Evolutionary conservation across 2,113 vertebrate genomes (phyloP).

Genomic region (Genyomyrus donnyi): DNA sequence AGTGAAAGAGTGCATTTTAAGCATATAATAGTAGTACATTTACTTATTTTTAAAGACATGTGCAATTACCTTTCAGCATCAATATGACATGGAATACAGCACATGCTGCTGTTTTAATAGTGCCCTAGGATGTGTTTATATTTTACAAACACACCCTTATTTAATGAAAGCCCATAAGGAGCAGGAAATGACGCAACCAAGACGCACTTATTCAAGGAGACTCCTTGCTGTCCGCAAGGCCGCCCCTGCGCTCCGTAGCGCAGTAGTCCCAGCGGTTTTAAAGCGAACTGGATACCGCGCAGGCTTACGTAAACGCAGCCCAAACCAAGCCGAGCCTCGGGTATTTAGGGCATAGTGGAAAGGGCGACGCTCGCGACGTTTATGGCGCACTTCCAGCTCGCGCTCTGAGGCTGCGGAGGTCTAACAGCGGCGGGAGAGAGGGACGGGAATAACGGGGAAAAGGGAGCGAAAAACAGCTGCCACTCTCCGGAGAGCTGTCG

Average conservation of each 20-base stretch:
- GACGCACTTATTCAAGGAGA: conserved; percentile 2
- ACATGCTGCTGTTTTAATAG: neutral
- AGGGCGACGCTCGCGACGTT: conserved; percentile 14
- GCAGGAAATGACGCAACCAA: conserved; percentile 25
- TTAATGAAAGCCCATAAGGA: conserved; percentile 7
- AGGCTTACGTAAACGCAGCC: conserved; percentile 38
- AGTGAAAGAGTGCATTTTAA: neutral
- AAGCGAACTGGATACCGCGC: conserved; percentile 18
- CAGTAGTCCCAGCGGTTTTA: conserved; percentile 9
- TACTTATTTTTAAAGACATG: neutral
- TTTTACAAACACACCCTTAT: neutral
- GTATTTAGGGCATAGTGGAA: neutral
- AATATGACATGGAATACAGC: neutral
- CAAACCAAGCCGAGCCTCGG: neutral
- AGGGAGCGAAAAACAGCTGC: conserved; percentile 28
- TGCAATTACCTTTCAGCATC: neutral
- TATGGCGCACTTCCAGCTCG: neutral
- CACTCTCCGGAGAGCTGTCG: conserved; percentile 38
- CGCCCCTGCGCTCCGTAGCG: neutral
- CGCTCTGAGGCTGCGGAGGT: neutral
- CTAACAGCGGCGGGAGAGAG: neutral
- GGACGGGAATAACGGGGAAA: conserved; percentile 31
- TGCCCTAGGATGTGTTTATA: neutral
- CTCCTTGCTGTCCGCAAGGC: conserved; percentile 11
- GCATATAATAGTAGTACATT: neutral